Evolutionary conservation across 2,797 vertebrate species (phyloP), one percentile per base, ranked within the genome.

Genomic region (Rhabdophis nuchalis): DNA sequence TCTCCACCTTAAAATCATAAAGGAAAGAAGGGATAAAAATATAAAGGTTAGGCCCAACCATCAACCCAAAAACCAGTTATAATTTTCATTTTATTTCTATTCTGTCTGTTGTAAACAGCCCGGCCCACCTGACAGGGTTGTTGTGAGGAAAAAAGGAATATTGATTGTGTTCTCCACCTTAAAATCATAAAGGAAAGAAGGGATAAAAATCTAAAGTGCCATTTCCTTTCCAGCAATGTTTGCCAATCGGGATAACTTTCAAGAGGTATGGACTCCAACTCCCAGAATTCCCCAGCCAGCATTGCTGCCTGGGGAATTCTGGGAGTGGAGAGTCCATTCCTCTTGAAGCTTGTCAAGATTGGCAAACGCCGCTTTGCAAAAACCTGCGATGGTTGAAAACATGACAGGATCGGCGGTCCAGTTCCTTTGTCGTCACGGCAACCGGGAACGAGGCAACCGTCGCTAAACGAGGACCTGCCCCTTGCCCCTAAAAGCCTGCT

Each of bases 331-430:
- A 54, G 85, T 29, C 23, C 52, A 16, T 18, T 3, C 16, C 16
- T 72, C 64, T 72, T 72, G 18, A 18, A 61, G n/a, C 14, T 36
- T 6, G 14, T 16, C 14, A 2, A 8, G n/a, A 6, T n/a, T 36
- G 68, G 16, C 14, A 72, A 36, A 9, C 29, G 0, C 32, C 36
- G 32, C 68, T 29, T 61, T 29, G 27, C 27, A 1, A 18, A 1
- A 18, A 36, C 2, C 32, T 36, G 32, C 16, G 0, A 36, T 32
- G 1, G n/a, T 36, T 1, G 16, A 18, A 18, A 68, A 68, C n/a
- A 1, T 16, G 9, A 36, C 18, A 72, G 14, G n/a, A 72, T 72
- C 8, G 64, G n/a, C 8, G 1, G 2, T 72, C n/a, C 6, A 72
- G 68, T 72, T 41, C 18, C 32, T 72, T 72, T 72, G 2, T 23